These are phyloP conservation scores for Pemphredon lugubris DNA, from an alignment of 2,888 invertebrate genomes.

Conservation along the genomic window DNA sequence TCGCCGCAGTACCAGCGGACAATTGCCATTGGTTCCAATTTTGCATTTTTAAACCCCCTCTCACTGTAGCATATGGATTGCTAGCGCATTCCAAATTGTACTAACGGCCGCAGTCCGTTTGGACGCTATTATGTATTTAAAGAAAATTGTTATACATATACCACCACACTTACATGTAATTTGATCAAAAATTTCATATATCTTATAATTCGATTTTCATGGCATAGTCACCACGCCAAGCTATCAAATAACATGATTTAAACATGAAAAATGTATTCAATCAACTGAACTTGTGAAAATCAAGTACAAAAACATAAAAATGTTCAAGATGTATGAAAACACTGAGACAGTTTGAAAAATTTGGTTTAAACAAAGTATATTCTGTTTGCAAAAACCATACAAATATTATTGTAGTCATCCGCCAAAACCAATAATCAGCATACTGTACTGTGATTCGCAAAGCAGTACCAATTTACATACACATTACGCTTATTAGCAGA, in stretches of 20 bases:
- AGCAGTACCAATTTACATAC: neutral
- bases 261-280: neutral
- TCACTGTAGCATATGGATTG: conserved; percentile 61
- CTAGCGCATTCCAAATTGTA: conserved; percentile 74
- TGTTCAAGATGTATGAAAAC: neutral
- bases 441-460: neutral
- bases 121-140: conserved; percentile 75
- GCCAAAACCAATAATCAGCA: neutral
- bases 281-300: neutral
- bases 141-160: conserved; percentile 72
- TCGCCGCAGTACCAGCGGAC: conserved; percentile 73
- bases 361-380: no score
- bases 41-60: conserved; percentile 75
- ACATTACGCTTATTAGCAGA: neutral
- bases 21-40: conserved; percentile 80
- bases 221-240: no score
- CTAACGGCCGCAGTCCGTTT: conserved; percentile 75
- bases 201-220: no score
- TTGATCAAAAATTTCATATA: no score
- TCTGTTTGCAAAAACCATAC: no score
- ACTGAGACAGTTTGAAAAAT: no score
- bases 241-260: no score
- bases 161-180: conserved; percentile 44
- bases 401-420: no score
- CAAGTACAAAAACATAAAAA: neutral